phyloP scores from a whole-genome alignment of 2,888 invertebrate genomes.

The Heliconius charithonia region DNA sequence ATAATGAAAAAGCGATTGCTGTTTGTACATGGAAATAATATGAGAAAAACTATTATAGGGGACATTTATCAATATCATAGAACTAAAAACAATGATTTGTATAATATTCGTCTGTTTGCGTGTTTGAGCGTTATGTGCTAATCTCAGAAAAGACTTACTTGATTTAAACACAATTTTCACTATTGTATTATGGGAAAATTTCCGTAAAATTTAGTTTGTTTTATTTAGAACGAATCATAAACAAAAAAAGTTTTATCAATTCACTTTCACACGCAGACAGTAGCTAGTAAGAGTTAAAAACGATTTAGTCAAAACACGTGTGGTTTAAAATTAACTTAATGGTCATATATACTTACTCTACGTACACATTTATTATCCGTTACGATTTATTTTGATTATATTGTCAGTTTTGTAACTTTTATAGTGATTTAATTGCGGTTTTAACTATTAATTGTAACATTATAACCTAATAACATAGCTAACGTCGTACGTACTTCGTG shows the following conservation, averaged over 20 bases:
- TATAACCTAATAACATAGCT: slow-evolving; percentile 67
- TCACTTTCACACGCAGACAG: neutral
- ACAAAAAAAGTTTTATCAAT: neutral
- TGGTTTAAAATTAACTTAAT: slow-evolving; percentile 39
- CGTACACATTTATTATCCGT: slow-evolving; percentile 61
- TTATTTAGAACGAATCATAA: too few species aligned
- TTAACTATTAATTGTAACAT: slow-evolving; percentile 65
- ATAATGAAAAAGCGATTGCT: neutral
- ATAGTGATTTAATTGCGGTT: slow-evolving; percentile 63
- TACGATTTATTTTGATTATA: slow-evolving; percentile 51
- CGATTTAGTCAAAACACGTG: slow-evolving; percentile 63
- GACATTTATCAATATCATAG: neutral
- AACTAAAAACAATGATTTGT: neutral
- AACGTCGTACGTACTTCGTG: slow-evolving; percentile 63
- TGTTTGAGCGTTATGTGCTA: neutral
- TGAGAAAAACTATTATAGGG: neutral
- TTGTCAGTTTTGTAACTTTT: slow-evolving; percentile 55
- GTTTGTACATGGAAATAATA: neutral
- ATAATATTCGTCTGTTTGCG: neutral
- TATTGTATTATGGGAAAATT: neutral
- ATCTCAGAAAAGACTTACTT: neutral
- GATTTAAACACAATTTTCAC: neutral
- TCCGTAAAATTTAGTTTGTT: neutral
- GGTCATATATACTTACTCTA: slow-evolving; percentile 66
- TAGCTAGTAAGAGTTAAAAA: slow-evolving; percentile 2